phyloP scores from a whole-genome alignment of 2,113 vertebrate genomes.

The Brachyhypopomus gauderio region DNA sequence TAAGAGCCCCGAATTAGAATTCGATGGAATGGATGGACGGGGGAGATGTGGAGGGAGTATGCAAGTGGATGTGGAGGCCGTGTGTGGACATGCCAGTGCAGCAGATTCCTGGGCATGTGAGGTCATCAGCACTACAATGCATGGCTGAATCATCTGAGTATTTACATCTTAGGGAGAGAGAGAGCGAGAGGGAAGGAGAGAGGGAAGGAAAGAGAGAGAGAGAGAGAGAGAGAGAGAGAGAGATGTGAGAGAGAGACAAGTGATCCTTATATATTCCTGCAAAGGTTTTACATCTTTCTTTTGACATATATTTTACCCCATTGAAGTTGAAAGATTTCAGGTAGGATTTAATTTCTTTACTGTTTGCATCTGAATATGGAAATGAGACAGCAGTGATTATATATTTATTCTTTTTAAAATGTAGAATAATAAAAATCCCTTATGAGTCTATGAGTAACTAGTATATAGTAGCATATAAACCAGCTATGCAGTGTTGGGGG shows the following conservation, averaged over 20 bases:
- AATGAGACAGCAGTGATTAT: slow-evolving; percentile 60
- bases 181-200: not conserved
- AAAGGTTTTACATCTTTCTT: not conserved
- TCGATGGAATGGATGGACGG: slow-evolving; percentile 23
- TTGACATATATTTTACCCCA: not conserved
- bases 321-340: not conserved
- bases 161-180: not conserved
- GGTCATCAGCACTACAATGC: not conserved
- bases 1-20: slow-evolving; percentile 30
- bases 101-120: not conserved
- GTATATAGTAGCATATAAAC: slow-evolving; percentile 62
- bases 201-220: not conserved
- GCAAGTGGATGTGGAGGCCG: slow-evolving; percentile 15
- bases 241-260: slow-evolving; percentile 13
- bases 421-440: slow-evolving; percentile 50
- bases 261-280: not conserved
- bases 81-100: not conserved
- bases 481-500: slow-evolving; percentile 9
- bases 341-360: not conserved
- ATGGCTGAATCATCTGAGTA: not conserved
- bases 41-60: not conserved
- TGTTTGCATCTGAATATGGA: slow-evolving; percentile 29
- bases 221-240: not conserved
- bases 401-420: slow-evolving; percentile 65
- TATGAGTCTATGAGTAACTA: slow-evolving; percentile 34